phyloP scores from a whole-genome alignment of 2,797 vertebrate genomes.

The Bradypus variegatus region DNA sequence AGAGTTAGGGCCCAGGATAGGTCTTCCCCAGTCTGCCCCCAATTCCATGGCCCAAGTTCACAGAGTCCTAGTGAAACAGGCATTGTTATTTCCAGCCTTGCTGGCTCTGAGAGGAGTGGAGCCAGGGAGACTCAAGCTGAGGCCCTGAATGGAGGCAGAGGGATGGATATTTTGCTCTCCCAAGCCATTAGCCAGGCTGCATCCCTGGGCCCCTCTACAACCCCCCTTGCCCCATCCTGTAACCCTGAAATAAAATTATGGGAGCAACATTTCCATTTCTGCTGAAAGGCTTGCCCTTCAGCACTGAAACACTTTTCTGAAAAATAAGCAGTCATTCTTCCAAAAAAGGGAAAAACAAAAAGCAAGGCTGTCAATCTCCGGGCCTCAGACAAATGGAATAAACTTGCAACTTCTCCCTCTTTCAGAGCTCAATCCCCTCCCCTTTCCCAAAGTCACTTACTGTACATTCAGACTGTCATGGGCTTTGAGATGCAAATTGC shows the following conservation, averaged over 20 bases:
- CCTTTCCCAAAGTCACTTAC: conserved; percentile 46
- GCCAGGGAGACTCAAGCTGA: not conserved
- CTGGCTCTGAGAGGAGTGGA: not conserved
- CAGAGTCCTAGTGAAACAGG: not conserved
- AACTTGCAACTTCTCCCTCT: conserved; percentile 33
- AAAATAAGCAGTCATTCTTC: conserved; percentile 55
- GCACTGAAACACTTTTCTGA: not conserved
- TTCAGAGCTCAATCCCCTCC: not conserved
- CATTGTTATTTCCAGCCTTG: not conserved
- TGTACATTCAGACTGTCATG: conserved; percentile 48
- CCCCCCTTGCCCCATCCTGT: not conserved
- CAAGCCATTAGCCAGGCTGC: not conserved
- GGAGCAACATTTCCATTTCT: not conserved
- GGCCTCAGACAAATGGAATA: conserved; percentile 42
- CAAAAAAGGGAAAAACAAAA: conserved; percentile 62
- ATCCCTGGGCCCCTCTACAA: not conserved
- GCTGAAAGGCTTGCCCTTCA: conserved; percentile 13
- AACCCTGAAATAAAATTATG: not conserved
- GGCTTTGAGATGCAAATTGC: conserved; percentile 66
- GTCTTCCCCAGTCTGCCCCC: not conserved
- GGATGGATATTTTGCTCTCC: not conserved
- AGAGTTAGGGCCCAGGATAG: not conserved
- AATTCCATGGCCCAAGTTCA: not conserved
- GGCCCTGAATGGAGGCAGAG: not conserved
- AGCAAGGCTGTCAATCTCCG: conserved; percentile 48